phyloP scores from a whole-genome alignment of 2,113 vertebrate species.

The Promerops cafer region DNA sequence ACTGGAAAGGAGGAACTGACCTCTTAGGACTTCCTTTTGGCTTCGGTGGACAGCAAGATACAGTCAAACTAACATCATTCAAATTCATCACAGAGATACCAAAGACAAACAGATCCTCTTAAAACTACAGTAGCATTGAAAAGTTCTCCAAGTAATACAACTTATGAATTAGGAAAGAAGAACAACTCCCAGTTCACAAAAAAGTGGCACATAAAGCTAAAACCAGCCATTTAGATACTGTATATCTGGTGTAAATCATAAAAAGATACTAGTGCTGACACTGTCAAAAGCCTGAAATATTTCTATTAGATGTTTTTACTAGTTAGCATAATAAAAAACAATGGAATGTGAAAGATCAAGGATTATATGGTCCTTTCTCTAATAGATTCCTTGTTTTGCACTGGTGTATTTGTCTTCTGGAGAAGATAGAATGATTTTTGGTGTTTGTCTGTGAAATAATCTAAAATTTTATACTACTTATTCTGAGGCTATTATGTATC shows the following conservation, averaged over 20 bases:
- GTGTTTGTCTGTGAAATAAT: not conserved
- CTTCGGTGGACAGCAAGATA: not conserved
- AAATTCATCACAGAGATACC: not conserved
- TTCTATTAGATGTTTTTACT: not conserved
- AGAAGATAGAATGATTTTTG: not conserved
- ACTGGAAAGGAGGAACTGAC: not conserved
- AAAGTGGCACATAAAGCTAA: not conserved
- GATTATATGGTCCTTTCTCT: not conserved
- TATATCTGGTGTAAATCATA: not conserved
- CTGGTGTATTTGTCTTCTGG: not conserved
- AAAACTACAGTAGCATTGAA: not conserved
- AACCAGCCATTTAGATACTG: not conserved
- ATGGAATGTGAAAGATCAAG: not conserved
- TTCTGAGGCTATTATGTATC: not conserved
- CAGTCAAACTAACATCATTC: not conserved
- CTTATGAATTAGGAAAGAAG: not conserved
- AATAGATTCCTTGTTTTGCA: not conserved
- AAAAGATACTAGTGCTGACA: not conserved
- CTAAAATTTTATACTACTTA: not conserved
- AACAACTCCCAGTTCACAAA: not conserved
- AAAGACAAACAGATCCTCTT: not conserved
- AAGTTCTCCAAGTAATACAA: not conserved
- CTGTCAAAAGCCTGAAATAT: not conserved
- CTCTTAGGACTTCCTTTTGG: not conserved
- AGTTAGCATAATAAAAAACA: not conserved